A percentile compares a stretch with the other conserved stretches of the same genome.
Evolutionary conservation across 2,797 vertebrate genomes (phyloP).

Genomic region (Anguilla anguilla): DNA sequence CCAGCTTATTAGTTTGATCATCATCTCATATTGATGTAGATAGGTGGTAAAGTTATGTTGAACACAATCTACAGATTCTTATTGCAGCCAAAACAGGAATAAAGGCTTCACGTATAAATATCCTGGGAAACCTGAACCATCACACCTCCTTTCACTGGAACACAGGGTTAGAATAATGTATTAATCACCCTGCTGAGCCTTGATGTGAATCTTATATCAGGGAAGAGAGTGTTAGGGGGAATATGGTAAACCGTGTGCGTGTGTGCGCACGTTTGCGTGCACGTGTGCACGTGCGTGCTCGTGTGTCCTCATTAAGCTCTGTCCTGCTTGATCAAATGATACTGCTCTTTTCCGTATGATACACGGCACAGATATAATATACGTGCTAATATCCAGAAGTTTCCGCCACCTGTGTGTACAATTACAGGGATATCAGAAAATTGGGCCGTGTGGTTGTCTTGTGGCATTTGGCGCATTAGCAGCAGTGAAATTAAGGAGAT

Average conservation of each 20-base stretch:
- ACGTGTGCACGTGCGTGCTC: no score
- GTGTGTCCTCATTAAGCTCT: not conserved
- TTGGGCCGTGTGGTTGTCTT: not conserved
- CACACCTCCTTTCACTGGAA: not conserved
- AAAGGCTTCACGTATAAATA: not conserved
- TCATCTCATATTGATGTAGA: not conserved
- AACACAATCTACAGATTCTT: not conserved
- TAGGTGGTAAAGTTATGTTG: constrained; percentile 25
- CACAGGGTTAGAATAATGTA: not conserved
- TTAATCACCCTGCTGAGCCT: not conserved
- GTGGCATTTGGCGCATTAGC: not conserved
- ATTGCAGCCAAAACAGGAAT: not conserved
- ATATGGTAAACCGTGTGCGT: not conserved
- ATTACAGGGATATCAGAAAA: not conserved
- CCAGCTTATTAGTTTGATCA: constrained; percentile 25
- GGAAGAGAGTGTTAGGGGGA: not conserved
- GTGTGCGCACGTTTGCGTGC: no score
- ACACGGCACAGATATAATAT: not conserved
- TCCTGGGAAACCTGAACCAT: not conserved
- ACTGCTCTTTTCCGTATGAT: not conserved
- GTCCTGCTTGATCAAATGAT: not conserved
- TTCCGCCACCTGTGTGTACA: not conserved
- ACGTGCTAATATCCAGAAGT: not conserved
- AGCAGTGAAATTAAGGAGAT: not conserved
- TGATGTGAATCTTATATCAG: not conserved